phyloP scores from a whole-genome alignment of 2,888 invertebrate species.

The Drosophila algonquin region DNA sequence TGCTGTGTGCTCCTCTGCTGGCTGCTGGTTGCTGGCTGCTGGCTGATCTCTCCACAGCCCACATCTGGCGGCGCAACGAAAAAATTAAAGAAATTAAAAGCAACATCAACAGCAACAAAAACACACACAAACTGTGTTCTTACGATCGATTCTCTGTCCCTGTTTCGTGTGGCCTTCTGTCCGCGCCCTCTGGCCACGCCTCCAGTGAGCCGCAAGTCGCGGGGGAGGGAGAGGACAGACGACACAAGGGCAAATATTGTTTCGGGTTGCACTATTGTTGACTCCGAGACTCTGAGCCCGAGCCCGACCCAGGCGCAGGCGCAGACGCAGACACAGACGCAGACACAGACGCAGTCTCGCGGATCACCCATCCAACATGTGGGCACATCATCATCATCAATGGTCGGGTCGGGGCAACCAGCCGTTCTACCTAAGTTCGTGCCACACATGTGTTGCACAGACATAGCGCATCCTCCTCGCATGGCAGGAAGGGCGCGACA shows the following conservation, averaged over 20 bases:
- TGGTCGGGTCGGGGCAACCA: not conserved
- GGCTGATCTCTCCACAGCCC: slow-evolving; percentile 62
- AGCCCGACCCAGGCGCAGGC: slow-evolving; percentile 5
- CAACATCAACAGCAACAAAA: slow-evolving; percentile 42
- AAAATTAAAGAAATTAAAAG: slow-evolving; percentile 76
- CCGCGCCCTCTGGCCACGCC: slow-evolving; percentile 44
- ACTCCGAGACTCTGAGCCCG: not conserved
- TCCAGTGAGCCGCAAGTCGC: slow-evolving; percentile 7
- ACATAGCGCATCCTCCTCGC: slow-evolving; percentile 28
- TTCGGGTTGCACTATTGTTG: slow-evolving; percentile 67
- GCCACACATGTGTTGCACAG: slow-evolving; percentile 75
- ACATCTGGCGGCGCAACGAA: slow-evolving; percentile 53
- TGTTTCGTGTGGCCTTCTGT: slow-evolving; percentile 11
- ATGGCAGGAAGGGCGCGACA: slow-evolving; percentile 24
- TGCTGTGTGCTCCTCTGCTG: slow-evolving; percentile 12
- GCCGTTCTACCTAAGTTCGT: slow-evolving; percentile 46
- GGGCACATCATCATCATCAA: slow-evolving; percentile 37
- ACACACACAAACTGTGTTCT: slow-evolving; percentile 10
- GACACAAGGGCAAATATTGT: slow-evolving; percentile 81
- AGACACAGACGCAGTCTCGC: slow-evolving; percentile 18
- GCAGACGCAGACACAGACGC: not conserved
- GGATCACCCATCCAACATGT: slow-evolving; percentile 29
- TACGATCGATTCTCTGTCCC: slow-evolving; percentile 29
- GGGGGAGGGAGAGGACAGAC: slow-evolving; percentile 16
- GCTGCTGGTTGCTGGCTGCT: slow-evolving; percentile 1